Conservation (phyloP, 1,140 invertebrate species). For the Drosophila ohnishii region DNA sequence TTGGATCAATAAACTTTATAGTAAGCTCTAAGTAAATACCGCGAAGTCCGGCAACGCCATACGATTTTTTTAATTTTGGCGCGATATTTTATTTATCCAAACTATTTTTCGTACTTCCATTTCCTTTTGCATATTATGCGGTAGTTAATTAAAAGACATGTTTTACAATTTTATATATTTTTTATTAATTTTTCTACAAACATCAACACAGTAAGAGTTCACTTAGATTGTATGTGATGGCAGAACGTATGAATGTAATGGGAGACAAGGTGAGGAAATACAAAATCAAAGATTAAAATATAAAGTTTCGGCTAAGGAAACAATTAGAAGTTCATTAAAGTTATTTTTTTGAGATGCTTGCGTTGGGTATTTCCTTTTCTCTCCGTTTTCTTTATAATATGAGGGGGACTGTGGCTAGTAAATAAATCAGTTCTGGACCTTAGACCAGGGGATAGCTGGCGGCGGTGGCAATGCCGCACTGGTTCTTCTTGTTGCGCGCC, state of each 20-base stretch:
- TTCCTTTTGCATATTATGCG: not conserved
- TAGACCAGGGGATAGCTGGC: slow-evolving; percentile 94
- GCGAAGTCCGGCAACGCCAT: not conserved
- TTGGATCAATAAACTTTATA: not conserved
- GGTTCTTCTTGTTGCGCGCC: slow-evolving; percentile 92
- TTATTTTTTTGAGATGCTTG: slow-evolving; percentile 70
- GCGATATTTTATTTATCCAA: not conserved
- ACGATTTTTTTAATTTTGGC: not conserved
- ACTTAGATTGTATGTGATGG: slow-evolving; percentile 41
- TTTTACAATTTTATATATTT: slow-evolving; percentile 14
- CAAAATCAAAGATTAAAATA: slow-evolving; percentile 20
- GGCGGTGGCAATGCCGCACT: slow-evolving; percentile 93
- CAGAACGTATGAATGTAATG: slow-evolving; percentile 16
- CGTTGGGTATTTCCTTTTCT: slow-evolving; percentile 43
- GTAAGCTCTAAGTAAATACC: not conserved
- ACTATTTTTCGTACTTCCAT: not conserved
- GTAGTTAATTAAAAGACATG: not conserved
- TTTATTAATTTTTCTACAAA: slow-evolving; percentile 50
- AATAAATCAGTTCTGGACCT: slow-evolving; percentile 17
- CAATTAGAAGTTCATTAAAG: slow-evolving; percentile 41
- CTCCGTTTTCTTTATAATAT: slow-evolving; percentile 23
- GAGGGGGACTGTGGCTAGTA: slow-evolving; percentile 28
- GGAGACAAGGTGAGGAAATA: slow-evolving; percentile 9
- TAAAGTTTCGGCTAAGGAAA: slow-evolving; percentile 12
- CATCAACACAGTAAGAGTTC: slow-evolving; percentile 39